Evolutionary conservation across 2,888 invertebrate species (phyloP).

Genomic region (Sclerodermus sp.): DNA sequence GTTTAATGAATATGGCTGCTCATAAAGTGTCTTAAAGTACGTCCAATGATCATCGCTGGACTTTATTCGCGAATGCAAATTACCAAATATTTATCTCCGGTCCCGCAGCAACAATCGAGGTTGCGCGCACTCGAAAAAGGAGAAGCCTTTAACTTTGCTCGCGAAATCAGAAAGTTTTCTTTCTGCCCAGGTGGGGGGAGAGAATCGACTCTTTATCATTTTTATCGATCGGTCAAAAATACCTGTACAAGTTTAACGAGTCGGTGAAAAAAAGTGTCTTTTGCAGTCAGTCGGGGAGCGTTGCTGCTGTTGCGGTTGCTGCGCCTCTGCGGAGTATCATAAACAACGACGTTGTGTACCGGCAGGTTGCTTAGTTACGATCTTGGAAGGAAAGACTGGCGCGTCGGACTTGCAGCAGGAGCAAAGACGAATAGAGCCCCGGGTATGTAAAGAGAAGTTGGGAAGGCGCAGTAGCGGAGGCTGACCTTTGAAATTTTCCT

Average conservation of each 20-base stretch:
- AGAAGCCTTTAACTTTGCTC: too few species aligned
- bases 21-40: constrained; percentile 23
- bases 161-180: too few species aligned
- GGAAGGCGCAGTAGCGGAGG: constrained; percentile 30
- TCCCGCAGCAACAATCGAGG: too few species aligned
- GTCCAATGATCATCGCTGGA: constrained; percentile 24
- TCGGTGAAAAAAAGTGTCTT: too few species aligned
- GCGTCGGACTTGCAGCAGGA: constrained; percentile 19
- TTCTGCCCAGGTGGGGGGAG: too few species aligned
- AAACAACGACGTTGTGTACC: constrained; percentile 40
- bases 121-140: too few species aligned
- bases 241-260: too few species aligned
- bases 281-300: not conserved
- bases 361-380: constrained; percentile 42
- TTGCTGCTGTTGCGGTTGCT: not conserved
- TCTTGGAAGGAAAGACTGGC: constrained; percentile 19
- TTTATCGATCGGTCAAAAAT: too few species aligned
- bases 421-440: constrained; percentile 37
- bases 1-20: constrained; percentile 27
- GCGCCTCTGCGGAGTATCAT: constrained; percentile 26
- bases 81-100: not conserved
- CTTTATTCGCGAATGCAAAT: constrained; percentile 8
- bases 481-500: constrained; percentile 48
- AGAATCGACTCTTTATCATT: too few species aligned
- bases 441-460: constrained; percentile 19